phyloP scores from a whole-genome alignment of 2,888 invertebrate genomes.

The Theodoxus fluviatilis region DNA sequence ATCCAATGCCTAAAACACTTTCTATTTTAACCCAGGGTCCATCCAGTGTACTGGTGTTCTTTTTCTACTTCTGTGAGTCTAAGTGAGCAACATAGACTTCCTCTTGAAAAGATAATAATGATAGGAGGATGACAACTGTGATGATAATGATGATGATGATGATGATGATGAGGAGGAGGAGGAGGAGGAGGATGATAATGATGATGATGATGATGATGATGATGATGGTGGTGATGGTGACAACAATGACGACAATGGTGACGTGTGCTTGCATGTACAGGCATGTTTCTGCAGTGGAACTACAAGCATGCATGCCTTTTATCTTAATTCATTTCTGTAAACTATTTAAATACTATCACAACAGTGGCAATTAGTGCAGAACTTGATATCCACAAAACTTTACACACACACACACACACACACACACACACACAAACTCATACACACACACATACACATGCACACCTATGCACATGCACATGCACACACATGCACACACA shows the following conservation, averaged over 20 bases:
- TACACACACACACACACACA: conserved; percentile 15
- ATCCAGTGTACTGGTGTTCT: no score
- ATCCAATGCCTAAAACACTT: no score
- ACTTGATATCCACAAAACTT: neutral
- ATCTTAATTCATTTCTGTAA: no score
- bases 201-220: conserved; percentile 25
- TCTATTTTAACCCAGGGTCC: no score
- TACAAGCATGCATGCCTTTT: no score
- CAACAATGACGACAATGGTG: conserved; percentile 18
- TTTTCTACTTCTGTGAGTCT: no score
- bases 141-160: neutral
- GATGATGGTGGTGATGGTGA: conserved; percentile 21
- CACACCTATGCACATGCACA: neutral
- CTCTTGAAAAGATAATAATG: neutral
- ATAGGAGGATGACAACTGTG: neutral
- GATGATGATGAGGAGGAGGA: neutral
- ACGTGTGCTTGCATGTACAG: no score
- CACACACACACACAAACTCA: conserved; percentile 15
- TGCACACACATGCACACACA: conserved; percentile 11
- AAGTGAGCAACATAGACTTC: no score
- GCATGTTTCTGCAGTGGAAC: no score
- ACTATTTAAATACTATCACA: no score
- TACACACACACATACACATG: neutral
- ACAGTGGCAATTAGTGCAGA: no score
- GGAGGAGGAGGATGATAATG: neutral